Evolutionary conservation across 2,797 vertebrate genomes (phyloP), one percentile per base, ranked within the genome.

Genomic region (Nannoperca australis): DNA sequence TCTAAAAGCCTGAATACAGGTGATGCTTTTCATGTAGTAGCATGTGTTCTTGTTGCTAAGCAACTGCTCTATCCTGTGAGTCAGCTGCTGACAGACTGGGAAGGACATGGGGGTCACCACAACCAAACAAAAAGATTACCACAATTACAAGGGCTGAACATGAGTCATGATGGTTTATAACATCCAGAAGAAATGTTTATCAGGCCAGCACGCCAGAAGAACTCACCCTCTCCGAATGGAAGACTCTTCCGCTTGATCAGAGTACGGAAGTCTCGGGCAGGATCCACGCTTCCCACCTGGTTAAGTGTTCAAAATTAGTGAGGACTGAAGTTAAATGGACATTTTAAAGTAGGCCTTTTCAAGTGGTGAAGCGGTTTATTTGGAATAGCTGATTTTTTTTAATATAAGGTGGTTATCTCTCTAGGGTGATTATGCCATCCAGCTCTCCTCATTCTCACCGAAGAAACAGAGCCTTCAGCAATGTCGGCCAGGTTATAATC

Each of bases 221-320:
- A 15, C 32, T 96, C 92, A 99, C 98, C 97, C 1, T 97, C 95
- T 88, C 92, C 94, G 76, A 99, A 98, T 56, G 94, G 93, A 78
- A 94, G 70, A 24, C 83, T 95, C 91, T 97, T 98, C 93, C 93
- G 95, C 74, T 90, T 95, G 78, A 99, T 88, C 72, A 99, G 89
- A 66, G 86, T 62, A 9, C 75, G 79, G 94, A 98, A 99, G 85
- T 99, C 96, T 87, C 96, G 94, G 51, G 87, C 95, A 70, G 98
- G 97, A 88, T 96, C 92, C 80, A 99, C 95, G 11, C 98, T 99
- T 78, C 98, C 97, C 73, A 99, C 98, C 98, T 99, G 91, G 75
- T 79, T 3, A 15, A 92, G 91, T 54, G 83, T 70, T 68, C 44
- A 75, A 54, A 49, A 66, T 71, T 4, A 74, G 62, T 50, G 47